Evolutionary conservation across 2,888 invertebrate species (phyloP), one percentile per base, ranked within the genome.

Genomic region (Cremastobaeus sp.): DNA sequence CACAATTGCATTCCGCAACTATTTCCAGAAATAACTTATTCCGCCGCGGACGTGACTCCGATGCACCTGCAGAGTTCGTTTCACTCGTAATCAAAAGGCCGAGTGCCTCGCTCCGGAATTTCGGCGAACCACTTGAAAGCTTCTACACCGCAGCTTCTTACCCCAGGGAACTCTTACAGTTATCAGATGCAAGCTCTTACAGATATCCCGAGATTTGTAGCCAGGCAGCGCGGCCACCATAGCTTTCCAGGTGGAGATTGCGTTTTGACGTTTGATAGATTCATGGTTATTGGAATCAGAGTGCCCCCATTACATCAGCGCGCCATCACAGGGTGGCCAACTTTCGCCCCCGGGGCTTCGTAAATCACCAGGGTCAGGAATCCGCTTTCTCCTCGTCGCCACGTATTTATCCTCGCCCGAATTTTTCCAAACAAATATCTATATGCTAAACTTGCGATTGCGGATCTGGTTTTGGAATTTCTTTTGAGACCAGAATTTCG

Each of bases 221-320:
- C 79, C 55, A 45, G 65, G n/a, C 60, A 30, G 43, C 25, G 55
- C 60, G 69, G 79, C 84, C 87, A 88, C 85, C n/a, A n/a, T n/a
- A 84, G 83, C 89, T 89, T 88, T 84, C 89, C 89, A 88, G 88
- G 88, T 89, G 89, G 87, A 91, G 91, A 91, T 91, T 91, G 91
- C 90, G 90, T 91, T 91, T 91, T 91, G 92, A 92, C 92, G 89
- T 90, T 89, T 92, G 92, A 92, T 92, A 92, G 92, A 92, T 92
- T 92, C 92, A 92, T 92, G 92, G 92, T 92, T 92, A 92, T 92
- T 92, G 92, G 92, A 91, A 91, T 90, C 90, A 90, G 90, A 85
- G 84, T 80, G 83, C 84, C 83, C 81, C 83, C 77, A 78, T 82
- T 80, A 79, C 80, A 77, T 77, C 76, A 60, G 59, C 69, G 76